Conservation (phyloP, 1,140 invertebrate species). For the Manduca sexta region DNA sequence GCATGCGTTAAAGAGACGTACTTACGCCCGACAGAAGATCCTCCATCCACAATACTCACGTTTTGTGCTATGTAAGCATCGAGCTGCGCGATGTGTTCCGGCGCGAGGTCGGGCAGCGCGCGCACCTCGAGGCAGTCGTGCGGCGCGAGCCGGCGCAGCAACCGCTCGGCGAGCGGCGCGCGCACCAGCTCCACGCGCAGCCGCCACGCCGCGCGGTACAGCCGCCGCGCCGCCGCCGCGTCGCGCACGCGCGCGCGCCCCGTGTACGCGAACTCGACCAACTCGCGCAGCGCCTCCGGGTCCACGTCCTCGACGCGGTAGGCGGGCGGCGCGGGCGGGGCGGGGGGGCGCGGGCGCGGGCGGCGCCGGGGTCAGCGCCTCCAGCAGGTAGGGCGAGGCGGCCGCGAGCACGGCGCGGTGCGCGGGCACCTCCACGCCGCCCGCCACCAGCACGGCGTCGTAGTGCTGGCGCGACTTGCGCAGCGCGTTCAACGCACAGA, state of each 20-base stretch:
- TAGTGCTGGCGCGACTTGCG: constrained; percentile 85
- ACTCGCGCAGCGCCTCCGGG: constrained; percentile 79
- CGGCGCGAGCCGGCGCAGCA: constrained; percentile 79
- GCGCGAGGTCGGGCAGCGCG: constrained; percentile 77
- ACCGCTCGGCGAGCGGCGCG: constrained; percentile 80
- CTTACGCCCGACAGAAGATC: no score
- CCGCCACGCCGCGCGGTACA: constrained; percentile 83
- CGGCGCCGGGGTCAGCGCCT: constrained; percentile 80
- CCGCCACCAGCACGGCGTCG: constrained; percentile 85
- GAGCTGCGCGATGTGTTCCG: constrained; percentile 65
- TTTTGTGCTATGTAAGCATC: constrained; percentile 83
- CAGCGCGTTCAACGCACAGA: constrained; percentile 82
- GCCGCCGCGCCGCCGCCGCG: constrained; percentile 77
- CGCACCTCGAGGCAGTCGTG: constrained; percentile 83
- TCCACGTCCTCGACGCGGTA: constrained; percentile 37
- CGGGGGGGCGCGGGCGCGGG: constrained; percentile 20
- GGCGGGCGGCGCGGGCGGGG: constrained; percentile 2
- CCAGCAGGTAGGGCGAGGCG: constrained; percentile 84
- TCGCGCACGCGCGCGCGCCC: constrained; percentile 62
- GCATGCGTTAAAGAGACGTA: no score
- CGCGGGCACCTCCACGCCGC: constrained; percentile 81
- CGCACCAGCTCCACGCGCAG: constrained; percentile 84
- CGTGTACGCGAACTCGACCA: constrained; percentile 90
- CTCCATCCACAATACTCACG: constrained; percentile 74
- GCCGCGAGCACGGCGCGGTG: constrained; percentile 85